These are phyloP conservation scores for Geotrupes spiniger DNA, from an alignment of 2,888 invertebrate genomes.

Conservation along the genomic window DNA sequence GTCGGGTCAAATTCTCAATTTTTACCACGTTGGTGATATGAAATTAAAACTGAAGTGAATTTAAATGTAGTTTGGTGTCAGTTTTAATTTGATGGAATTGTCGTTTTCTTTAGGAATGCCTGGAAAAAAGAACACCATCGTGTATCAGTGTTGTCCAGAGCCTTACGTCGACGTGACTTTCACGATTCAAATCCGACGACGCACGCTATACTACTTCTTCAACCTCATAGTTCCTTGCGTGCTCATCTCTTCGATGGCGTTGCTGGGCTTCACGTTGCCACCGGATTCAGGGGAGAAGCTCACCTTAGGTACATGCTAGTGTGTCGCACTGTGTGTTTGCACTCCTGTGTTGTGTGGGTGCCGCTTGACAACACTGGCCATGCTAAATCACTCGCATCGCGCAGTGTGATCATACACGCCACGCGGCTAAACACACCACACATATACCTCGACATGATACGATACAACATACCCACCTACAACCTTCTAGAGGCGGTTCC, in stretches of 20 bases:
- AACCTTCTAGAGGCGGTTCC: conserved; percentile 30
- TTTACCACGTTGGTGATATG: too few relatives aligned
- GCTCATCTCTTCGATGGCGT: conserved; percentile 97
- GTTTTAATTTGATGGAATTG: too few relatives aligned
- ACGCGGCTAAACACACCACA: conserved; percentile 22
- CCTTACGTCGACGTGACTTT: conserved; percentile 96
- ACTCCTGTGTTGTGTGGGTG: conserved; percentile 41
- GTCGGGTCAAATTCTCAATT: too few relatives aligned
- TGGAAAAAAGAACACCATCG: conserved; percentile 85
- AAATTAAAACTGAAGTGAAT: too few relatives aligned
- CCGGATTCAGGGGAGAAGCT: conserved; percentile 97
- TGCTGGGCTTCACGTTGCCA: conserved; percentile 96
- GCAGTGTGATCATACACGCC: conserved; percentile 36
- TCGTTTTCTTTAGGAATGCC: conserved; percentile 92
- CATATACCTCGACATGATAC: conserved; percentile 13
- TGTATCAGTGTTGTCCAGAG: conserved; percentile 91
- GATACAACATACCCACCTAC: conserved; percentile 13
- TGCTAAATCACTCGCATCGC: conserved; percentile 37
- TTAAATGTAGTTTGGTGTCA: too few relatives aligned
- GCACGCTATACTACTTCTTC: conserved; percentile 98
- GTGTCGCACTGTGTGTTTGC: conserved; percentile 38
- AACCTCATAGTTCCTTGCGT: conserved; percentile 99
- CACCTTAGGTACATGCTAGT: conserved; percentile 73
- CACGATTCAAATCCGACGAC: conserved; percentile 91
- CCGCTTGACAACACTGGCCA: conserved; percentile 38